Evolutionary conservation across 2,797 vertebrate species (phyloP).

Genomic region (Myotis vivesi): DNA sequence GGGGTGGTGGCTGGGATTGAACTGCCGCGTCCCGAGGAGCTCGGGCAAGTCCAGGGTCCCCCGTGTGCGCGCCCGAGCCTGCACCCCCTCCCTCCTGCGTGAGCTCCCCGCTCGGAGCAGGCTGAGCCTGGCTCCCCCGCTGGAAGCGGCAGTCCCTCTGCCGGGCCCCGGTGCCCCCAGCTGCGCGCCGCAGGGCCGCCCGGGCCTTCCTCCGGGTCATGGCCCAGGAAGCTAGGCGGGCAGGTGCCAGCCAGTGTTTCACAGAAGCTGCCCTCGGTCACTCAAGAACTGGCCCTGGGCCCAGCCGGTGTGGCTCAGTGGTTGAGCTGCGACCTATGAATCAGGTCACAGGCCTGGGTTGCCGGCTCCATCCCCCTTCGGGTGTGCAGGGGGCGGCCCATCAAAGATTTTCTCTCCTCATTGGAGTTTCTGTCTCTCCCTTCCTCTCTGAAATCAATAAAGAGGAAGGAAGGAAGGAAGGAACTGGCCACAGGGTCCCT

Average conservation of each 20-base stretch:
- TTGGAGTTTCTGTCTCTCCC: no score
- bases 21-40: not conserved
- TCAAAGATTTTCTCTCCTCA: no score
- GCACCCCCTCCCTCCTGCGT: not conserved
- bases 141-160: not conserved
- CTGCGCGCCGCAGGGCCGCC: not conserved
- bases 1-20: not conserved
- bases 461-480: no score
- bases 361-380: no score
- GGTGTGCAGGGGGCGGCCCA: no score
- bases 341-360: no score
- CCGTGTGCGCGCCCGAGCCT: accelerated
- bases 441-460: no score
- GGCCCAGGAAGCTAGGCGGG: not conserved
- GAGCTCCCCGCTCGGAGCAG: not conserved
- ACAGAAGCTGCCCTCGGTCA: not conserved
- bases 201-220: not conserved
- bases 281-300: not conserved
- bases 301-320: no score
- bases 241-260: not conserved
- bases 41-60: not conserved
- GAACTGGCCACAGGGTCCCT: not conserved
- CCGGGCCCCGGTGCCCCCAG: accelerated
- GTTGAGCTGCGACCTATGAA: no score
- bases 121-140: not conserved